These are phyloP conservation scores for Calyptommatus sinebrachiatus DNA, from an alignment of 2,113 vertebrate species.

Conservation along the genomic window DNA sequence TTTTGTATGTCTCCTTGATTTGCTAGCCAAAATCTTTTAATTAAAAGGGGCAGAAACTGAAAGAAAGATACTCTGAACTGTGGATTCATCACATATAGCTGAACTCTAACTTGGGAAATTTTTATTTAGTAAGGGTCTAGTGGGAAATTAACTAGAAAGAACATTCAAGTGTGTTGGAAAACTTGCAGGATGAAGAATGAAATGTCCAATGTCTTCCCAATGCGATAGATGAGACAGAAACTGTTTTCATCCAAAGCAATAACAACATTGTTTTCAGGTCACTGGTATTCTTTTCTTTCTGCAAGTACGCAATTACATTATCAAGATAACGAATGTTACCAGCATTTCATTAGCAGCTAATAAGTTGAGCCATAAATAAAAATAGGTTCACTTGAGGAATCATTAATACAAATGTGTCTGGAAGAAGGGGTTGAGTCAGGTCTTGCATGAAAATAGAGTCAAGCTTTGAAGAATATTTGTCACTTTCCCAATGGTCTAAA, in stretches of 20 bases:
- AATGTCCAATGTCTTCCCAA: background rate
- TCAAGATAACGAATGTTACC: slow-evolving; percentile 37
- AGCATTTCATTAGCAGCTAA: slow-evolving; percentile 51
- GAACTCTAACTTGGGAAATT: slow-evolving; percentile 1
- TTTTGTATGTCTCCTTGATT: too few relatives aligned
- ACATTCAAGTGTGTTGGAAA: slow-evolving; percentile 20
- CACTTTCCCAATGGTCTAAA: slow-evolving; percentile 32
- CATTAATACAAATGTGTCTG: slow-evolving; percentile 35
- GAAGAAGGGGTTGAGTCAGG: slow-evolving; percentile 40
- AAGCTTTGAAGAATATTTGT: slow-evolving; percentile 32
- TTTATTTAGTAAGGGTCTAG: slow-evolving; percentile 3
- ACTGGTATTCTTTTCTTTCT: background rate
- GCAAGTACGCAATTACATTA: slow-evolving; percentile 43
- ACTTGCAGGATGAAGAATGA: slow-evolving; percentile 10
- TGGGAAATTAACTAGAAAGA: slow-evolving; percentile 31
- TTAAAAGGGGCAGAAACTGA: background rate
- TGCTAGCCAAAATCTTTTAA: background rate
- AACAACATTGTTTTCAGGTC: slow-evolving; percentile 1
- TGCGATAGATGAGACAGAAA: slow-evolving; percentile 16
- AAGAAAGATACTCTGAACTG: background rate
- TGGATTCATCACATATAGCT: background rate
- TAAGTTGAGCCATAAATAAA: slow-evolving; percentile 52
- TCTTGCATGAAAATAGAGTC: slow-evolving; percentile 33
- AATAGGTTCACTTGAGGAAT: slow-evolving; percentile 47
- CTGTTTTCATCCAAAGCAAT: background rate